A percentile compares a stretch with the other conserved stretches of the same genome.
phyloP scores from a whole-genome alignment of 2,797 vertebrate genomes.

The Chelon labrosus region DNA sequence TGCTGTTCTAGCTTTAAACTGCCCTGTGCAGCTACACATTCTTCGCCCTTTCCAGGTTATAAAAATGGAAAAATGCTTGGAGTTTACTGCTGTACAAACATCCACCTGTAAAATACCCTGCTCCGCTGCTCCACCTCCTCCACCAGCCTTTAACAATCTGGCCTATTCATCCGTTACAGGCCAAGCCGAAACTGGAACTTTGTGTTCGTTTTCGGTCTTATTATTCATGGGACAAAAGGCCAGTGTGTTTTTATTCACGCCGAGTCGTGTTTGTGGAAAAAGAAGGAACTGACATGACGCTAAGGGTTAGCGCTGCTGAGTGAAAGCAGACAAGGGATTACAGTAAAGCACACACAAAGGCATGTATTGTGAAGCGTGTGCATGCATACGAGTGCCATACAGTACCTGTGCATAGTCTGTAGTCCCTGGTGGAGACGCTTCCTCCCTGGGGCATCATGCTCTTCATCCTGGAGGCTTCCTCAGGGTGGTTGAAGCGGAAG shows the following conservation, averaged over 20 bases:
- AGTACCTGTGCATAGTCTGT: conserved; percentile 85
- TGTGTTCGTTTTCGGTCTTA: conserved; percentile 1
- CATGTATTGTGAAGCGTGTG: background rate
- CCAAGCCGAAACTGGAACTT: conserved; percentile 27
- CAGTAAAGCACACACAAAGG: background rate
- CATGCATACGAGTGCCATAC: background rate
- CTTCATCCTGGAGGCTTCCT: conserved; percentile 97
- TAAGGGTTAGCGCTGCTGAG: background rate
- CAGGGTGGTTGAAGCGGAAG: conserved; percentile 97
- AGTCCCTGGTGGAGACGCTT: conserved; percentile 70
- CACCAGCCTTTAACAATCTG: conserved; percentile 40
- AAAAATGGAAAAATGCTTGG: conserved; percentile 12
- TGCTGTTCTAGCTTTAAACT: background rate
- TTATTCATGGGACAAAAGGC: conserved; percentile 38
- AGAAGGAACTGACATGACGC: background rate
- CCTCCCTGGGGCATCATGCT: conserved; percentile 90
- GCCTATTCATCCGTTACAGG: conserved; percentile 44
- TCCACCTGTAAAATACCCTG: conserved; percentile 64
- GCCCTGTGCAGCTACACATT: conserved; percentile 23
- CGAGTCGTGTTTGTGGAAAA: conserved; percentile 5
- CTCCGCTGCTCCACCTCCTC: conserved; percentile 32
- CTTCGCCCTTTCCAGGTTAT: conserved; percentile 17
- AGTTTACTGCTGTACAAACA: conserved; percentile 50
- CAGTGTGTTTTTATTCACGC: conserved; percentile 33
- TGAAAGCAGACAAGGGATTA: conserved; percentile 24